Conservation (phyloP, 2,797 vertebrate species). For the Percopsis omiscomaycus region DNA sequence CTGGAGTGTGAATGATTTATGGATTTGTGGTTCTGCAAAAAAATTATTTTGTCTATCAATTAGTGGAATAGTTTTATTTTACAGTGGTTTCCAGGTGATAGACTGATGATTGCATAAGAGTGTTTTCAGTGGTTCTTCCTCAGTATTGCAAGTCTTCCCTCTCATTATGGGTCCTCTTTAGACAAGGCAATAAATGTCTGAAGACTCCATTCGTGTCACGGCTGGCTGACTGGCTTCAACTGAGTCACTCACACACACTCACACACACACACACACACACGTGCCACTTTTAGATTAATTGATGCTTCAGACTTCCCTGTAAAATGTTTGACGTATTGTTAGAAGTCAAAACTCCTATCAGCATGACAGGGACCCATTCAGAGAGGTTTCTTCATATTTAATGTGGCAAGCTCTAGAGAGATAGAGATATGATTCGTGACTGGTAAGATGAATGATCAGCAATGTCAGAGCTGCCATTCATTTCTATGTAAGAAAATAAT, state of each 20-base stretch:
- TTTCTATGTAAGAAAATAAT: too few species aligned
- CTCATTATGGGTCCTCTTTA: conserved; percentile 9
- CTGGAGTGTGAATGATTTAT: too few species aligned
- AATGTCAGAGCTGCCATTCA: too few species aligned
- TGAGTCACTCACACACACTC: conserved; percentile 24
- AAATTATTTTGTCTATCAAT: too few species aligned
- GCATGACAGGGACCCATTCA: conserved; percentile 24
- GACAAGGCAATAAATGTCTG: conserved; percentile 8
- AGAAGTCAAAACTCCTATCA: background rate
- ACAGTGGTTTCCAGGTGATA: background rate
- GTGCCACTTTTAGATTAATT: conserved; percentile 10
- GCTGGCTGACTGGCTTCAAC: conserved; percentile 14
- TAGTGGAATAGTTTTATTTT: too few species aligned
- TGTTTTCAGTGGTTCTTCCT: background rate
- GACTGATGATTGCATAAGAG: background rate
- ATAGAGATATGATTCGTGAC: too few species aligned
- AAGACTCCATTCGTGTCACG: conserved; percentile 18
- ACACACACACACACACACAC: too few species aligned
- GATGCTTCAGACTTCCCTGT: conserved; percentile 19
- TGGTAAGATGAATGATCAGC: too few species aligned
- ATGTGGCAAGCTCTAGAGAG: too few species aligned
- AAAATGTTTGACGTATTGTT: conserved; percentile 1
- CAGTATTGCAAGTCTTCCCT: background rate
- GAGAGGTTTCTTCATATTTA: too few species aligned
- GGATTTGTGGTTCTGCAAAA: too few species aligned